A percentile compares a stretch with the other conserved stretches of the same genome.
phyloP scores from a whole-genome alignment of 2,888 invertebrate genomes.

The Acleris holmiana region DNA sequence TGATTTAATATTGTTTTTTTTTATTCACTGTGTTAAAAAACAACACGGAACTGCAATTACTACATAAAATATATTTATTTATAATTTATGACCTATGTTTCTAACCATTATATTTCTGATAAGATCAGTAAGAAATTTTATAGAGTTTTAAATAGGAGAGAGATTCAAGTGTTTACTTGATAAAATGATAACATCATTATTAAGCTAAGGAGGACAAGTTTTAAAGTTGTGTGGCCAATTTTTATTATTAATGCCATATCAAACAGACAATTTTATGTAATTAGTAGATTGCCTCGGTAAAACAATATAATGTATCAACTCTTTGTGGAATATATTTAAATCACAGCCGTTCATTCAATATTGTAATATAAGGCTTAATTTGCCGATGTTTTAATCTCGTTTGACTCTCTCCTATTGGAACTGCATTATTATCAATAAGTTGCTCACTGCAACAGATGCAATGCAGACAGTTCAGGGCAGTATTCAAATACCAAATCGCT shows the following conservation, averaged over 20 bases:
- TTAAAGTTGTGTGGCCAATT: too few relatives aligned
- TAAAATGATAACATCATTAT: not conserved
- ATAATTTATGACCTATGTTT: constrained; percentile 29
- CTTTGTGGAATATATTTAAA: too few relatives aligned
- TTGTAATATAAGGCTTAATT: too few relatives aligned
- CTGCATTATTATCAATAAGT: constrained; percentile 36
- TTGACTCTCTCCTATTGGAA: constrained; percentile 17
- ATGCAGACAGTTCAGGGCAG: constrained; percentile 67
- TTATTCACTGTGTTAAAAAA: constrained; percentile 4
- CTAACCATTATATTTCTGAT: constrained; percentile 26
- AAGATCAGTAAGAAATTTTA: constrained; percentile 18
- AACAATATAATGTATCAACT: too few relatives aligned
- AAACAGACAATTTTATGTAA: too few relatives aligned
- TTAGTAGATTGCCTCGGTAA: too few relatives aligned
- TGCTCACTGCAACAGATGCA: constrained; percentile 37
- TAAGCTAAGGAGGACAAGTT: too few relatives aligned
- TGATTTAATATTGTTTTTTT: not conserved
- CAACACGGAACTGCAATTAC: constrained; percentile 14
- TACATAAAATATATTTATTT: constrained; percentile 30
- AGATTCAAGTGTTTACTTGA: constrained; percentile 6
- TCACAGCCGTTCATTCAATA: too few relatives aligned
- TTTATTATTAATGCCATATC: not conserved
- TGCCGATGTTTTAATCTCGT: not conserved
- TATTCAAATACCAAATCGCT: constrained; percentile 79
- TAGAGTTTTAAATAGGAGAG: constrained; percentile 11